These are phyloP conservation scores for Sapayoa aenigma DNA, from an alignment of 2,113 vertebrate species.

Conservation along the genomic window DNA sequence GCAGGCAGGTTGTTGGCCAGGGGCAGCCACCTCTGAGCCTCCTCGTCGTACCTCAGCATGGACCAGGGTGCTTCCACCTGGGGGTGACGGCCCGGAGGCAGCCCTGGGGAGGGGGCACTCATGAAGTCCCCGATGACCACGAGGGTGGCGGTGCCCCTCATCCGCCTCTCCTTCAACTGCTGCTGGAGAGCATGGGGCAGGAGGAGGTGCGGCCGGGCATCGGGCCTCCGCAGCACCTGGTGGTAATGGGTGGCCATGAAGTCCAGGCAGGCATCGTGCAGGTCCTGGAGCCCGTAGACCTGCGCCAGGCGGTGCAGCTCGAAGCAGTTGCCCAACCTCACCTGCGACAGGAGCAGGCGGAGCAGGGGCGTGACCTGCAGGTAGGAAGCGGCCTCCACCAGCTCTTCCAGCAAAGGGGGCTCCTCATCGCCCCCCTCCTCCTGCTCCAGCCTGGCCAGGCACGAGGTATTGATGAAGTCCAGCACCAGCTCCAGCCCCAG, in stretches of 20 bases:
- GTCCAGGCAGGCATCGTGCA: conserved; percentile 81
- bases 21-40: conserved; percentile 84
- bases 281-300: conserved; percentile 87
- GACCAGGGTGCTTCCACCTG: conserved; percentile 82
- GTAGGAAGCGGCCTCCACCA: conserved; percentile 92
- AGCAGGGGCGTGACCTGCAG: conserved; percentile 90
- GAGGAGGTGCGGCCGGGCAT: conserved; percentile 74
- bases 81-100: conserved; percentile 36
- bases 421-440: conserved; percentile 56
- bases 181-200: conserved; percentile 71
- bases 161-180: conserved; percentile 81
- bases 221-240: conserved; percentile 81
- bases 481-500: conserved; percentile 89
- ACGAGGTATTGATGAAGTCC: conserved; percentile 86
- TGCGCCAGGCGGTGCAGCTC: conserved; percentile 87
- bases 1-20: conserved; percentile 82
- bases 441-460: conserved; percentile 47
- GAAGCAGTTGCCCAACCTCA: conserved; percentile 86
- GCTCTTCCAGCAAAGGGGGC: conserved; percentile 78
- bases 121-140: conserved; percentile 85
- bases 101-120: conserved; percentile 64
- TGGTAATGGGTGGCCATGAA: conserved; percentile 89
- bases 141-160: conserved; percentile 83
- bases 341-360: conserved; percentile 84
- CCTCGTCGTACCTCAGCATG: conserved; percentile 87